Evolutionary conservation across 1,140 invertebrate species (phyloP).

Genomic region (Notospermus geniculatus): DNA sequence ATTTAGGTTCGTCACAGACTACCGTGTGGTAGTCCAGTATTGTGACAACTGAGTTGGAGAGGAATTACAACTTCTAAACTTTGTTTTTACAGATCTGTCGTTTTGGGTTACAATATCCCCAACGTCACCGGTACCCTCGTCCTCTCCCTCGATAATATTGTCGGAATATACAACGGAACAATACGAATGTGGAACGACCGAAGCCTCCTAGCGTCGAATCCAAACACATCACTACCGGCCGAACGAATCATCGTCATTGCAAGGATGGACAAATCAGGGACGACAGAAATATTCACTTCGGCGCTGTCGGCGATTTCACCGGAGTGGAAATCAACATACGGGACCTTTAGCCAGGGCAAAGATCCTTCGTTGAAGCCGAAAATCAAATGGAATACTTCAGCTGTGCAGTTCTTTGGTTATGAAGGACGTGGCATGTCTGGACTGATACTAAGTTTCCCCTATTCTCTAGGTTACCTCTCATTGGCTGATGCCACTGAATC

Average conservation of each 20-base stretch:
- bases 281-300: constrained; percentile 34
- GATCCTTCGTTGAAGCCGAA: neutral
- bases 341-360: constrained; percentile 18
- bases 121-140: constrained; percentile 15
- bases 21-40: too few relatives aligned
- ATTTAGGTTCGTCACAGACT: too few relatives aligned
- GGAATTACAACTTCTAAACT: too few relatives aligned
- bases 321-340: constrained; percentile 25
- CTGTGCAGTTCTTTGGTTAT: constrained; percentile 27
- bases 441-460: constrained; percentile 25
- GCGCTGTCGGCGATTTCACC: constrained; percentile 26
- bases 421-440: constrained; percentile 31
- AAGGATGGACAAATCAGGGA: constrained; percentile 33
- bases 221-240: constrained; percentile 20
- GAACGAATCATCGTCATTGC: constrained; percentile 31
- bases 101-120: constrained; percentile 27
- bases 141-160: constrained; percentile 27
- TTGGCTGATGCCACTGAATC: constrained; percentile 15
- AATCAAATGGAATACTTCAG: constrained; percentile 26
- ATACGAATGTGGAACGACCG: constrained; percentile 28
- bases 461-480: constrained; percentile 36
- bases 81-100: constrained; percentile 26
- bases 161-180: constrained; percentile 36
- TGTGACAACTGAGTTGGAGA: too few relatives aligned
- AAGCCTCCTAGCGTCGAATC: constrained; percentile 23